phyloP scores from a whole-genome alignment of 2,888 invertebrate species.

The Chironomus riparius region DNA sequence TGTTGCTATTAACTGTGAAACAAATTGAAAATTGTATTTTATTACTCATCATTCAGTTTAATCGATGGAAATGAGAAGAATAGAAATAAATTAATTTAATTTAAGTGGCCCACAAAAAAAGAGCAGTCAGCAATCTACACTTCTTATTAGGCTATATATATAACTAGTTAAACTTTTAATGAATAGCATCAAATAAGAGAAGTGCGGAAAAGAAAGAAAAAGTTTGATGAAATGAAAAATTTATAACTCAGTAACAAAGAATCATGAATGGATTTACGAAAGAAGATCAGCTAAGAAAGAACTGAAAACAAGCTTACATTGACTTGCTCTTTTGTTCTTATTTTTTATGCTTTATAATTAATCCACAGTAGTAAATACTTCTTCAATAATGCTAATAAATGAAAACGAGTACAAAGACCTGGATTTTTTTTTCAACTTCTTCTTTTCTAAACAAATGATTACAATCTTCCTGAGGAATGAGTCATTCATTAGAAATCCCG shows the following conservation, averaged over 20 bases:
- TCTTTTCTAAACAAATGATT: neutral
- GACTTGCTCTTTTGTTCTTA: neutral
- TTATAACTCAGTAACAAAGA: no score
- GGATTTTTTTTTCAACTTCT: neutral
- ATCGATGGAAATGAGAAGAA: neutral
- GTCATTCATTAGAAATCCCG: no score
- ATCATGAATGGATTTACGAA: neutral
- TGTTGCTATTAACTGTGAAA: slow-evolving; percentile 19
- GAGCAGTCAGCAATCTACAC: no score
- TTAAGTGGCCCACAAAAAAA: neutral
- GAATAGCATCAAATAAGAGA: no score
- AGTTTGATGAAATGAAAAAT: no score
- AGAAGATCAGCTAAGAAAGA: neutral
- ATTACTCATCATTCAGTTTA: neutral
- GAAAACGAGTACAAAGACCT: slow-evolving; percentile 7
- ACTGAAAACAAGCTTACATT: neutral
- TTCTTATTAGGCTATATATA: no score
- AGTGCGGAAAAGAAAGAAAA: no score
- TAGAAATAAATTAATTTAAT: neutral
- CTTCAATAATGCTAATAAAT: neutral
- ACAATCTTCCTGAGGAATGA: neutral
- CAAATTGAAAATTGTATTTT: neutral
- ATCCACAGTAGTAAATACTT: neutral
- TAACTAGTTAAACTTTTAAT: no score
- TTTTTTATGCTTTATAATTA: neutral